A percentile compares a stretch with the other conserved stretches of the same genome.
Evolutionary conservation across 2,797 vertebrate species (phyloP).

Genomic region (Acanthurus lineatus): DNA sequence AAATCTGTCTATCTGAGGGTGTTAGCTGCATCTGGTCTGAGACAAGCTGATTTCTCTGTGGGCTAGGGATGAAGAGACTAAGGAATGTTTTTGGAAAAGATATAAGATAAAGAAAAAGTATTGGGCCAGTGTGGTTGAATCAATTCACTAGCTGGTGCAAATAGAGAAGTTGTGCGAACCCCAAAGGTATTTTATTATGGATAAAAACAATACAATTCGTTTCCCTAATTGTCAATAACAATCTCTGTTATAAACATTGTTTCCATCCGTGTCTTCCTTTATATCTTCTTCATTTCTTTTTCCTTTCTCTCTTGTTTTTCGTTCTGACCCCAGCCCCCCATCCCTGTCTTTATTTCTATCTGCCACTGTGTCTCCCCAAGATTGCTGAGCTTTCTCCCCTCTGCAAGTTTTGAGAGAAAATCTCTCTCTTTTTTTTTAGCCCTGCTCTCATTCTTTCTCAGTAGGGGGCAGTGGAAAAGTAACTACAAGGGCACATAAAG

Average conservation of each 20-base stretch:
- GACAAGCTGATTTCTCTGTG: slow-evolving; percentile 66
- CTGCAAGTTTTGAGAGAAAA: slow-evolving; percentile 66
- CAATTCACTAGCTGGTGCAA: slow-evolving; percentile 51
- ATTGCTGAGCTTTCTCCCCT: slow-evolving; percentile 64
- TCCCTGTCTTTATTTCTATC: slow-evolving; percentile 58
- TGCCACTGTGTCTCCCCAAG: slow-evolving; percentile 57
- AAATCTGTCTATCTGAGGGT: slow-evolving; percentile 67
- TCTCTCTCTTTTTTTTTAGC: slow-evolving; percentile 43
- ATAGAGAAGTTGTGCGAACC: slow-evolving; percentile 39
- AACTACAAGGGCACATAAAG: slow-evolving; percentile 77
- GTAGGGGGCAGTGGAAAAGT: slow-evolving; percentile 75
- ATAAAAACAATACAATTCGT: slow-evolving; percentile 61
- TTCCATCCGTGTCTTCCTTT: slow-evolving; percentile 38
- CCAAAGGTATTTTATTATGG: slow-evolving; percentile 60
- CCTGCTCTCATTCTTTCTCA: slow-evolving; percentile 71
- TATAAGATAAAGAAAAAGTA: slow-evolving; percentile 51
- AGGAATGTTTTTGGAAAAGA: slow-evolving; percentile 50
- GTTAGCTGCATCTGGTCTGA: slow-evolving; percentile 64
- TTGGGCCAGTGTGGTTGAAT: slow-evolving; percentile 42
- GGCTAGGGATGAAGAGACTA: slow-evolving; percentile 55
- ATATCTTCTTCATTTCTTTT: slow-evolving; percentile 18
- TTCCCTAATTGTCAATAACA: slow-evolving; percentile 71
- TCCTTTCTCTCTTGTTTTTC: slow-evolving; percentile 31
- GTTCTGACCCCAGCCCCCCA: slow-evolving; percentile 41
- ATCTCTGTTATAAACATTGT: slow-evolving; percentile 40